A percentile compares a stretch with the other conserved stretches of the same genome.
phyloP scores from a whole-genome alignment of 2,113 vertebrate genomes.

The Strix aluco region DNA sequence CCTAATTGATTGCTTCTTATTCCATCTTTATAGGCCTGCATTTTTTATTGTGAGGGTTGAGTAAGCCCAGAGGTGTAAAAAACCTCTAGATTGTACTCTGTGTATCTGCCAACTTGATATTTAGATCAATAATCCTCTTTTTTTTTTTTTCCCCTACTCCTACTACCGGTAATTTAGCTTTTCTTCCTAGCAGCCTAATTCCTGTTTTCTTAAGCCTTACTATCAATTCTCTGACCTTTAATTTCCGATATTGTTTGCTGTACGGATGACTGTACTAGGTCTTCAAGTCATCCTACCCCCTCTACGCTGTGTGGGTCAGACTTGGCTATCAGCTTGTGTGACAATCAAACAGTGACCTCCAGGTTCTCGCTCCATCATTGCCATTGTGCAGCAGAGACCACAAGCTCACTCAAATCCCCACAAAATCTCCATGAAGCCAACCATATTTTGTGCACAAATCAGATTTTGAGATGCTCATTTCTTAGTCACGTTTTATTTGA shows the following conservation, averaged over 20 bases:
- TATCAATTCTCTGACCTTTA: conserved; percentile 69
- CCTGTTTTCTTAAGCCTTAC: conserved; percentile 58
- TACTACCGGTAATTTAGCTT: conserved; percentile 50
- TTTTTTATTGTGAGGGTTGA: conserved; percentile 50
- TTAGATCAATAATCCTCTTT: conserved; percentile 55
- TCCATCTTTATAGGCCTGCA: conserved; percentile 43
- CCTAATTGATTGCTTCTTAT: conserved; percentile 62
- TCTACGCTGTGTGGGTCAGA: rapidly evolving
- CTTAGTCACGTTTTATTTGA: not conserved
- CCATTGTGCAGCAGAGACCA: not conserved
- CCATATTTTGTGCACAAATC: not conserved
- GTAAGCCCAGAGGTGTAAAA: conserved; percentile 65
- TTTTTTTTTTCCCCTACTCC: not conserved
- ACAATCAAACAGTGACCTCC: not conserved
- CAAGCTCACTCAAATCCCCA: not conserved
- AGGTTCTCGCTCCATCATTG: not conserved
- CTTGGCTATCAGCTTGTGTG: not conserved
- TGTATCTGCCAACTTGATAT: conserved; percentile 53
- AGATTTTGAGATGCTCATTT: not conserved
- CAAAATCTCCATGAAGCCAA: not conserved
- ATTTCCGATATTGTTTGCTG: conserved; percentile 36
- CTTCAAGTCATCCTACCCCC: not conserved
- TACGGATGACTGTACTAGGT: not conserved
- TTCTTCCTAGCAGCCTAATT: conserved; percentile 59
- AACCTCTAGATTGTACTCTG: conserved; percentile 21